Conservation (phyloP, 1,140 invertebrate species). For the Berghia stephanieae region DNA sequence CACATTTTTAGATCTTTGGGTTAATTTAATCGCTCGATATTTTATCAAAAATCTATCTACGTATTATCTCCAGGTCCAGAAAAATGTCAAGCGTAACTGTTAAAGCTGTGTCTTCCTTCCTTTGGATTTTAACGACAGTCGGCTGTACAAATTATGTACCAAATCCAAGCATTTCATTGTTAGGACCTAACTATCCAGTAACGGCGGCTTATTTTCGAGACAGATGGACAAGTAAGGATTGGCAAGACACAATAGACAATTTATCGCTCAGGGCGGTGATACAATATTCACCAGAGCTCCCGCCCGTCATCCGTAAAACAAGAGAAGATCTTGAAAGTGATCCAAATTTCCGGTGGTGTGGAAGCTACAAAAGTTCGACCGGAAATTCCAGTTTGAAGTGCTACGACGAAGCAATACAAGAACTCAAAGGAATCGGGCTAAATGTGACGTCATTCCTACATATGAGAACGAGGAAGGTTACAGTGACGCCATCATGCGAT, state of each 20-base stretch:
- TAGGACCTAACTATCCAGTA: constrained; percentile 44
- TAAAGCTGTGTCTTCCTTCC: too few relatives aligned
- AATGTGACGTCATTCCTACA: constrained; percentile 38
- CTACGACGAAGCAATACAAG: constrained; percentile 41
- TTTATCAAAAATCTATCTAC: too few relatives aligned
- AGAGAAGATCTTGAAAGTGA: constrained; percentile 37
- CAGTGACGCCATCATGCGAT: constrained; percentile 42
- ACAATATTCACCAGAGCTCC: constrained; percentile 43
- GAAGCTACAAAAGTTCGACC: constrained; percentile 35
- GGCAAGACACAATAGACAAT: constrained; percentile 39
- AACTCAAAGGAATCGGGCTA: constrained; percentile 36
- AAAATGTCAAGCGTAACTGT: too few relatives aligned
- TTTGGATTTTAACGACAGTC: too few relatives aligned
- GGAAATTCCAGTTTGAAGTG: constrained; percentile 32
- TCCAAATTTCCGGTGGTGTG: constrained; percentile 40
- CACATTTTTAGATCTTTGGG: too few relatives aligned
- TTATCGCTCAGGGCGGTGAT: constrained; percentile 42
- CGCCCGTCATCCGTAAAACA: constrained; percentile 34
- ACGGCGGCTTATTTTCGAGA: constrained; percentile 48
- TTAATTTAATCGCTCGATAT: too few relatives aligned
- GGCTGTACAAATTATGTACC: too few relatives aligned
- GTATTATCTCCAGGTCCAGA: too few relatives aligned
- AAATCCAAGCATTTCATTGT: too few relatives aligned
- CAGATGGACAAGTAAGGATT: constrained; percentile 43
- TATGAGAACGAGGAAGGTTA: constrained; percentile 53